Evolutionary conservation across 37 sponge, comb jelly and placozoan genomes (phyloP).

Genomic region (Lycopodina hypogea): DNA sequence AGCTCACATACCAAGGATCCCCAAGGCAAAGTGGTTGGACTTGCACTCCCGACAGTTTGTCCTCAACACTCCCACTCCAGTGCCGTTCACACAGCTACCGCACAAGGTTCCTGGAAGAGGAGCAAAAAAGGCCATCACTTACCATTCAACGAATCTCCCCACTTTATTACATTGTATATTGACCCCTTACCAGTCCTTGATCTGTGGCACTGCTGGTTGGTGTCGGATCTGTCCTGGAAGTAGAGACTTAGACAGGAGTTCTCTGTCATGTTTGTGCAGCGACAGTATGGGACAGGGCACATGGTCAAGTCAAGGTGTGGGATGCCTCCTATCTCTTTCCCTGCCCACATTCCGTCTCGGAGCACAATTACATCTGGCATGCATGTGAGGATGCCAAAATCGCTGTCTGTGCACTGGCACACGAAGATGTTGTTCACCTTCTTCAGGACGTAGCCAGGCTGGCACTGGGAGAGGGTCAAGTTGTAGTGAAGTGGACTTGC

Average conservation of each 20-base stretch:
- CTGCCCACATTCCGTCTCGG: constrained; percentile 54
- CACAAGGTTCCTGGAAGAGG: constrained; percentile 42
- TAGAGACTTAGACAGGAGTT: constrained; percentile 23
- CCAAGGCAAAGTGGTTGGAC: neutral
- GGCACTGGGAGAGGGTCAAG: constrained; percentile 5
- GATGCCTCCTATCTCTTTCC: neutral
- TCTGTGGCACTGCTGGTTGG: constrained; percentile 37
- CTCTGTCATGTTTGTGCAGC: constrained; percentile 15
- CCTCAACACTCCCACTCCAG: constrained; percentile 49
- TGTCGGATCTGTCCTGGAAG: constrained; percentile 12
- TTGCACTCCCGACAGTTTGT: constrained; percentile 30
- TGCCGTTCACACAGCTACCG: constrained; percentile 43
- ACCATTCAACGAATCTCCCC: too few species aligned
- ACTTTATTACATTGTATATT: neutral
- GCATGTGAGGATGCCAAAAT: constrained; percentile 27
- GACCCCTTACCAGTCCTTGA: constrained; percentile 30
- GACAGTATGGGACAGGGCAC: constrained; percentile 57
- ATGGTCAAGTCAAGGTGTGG: constrained; percentile 30
- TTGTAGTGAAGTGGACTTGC: neutral
- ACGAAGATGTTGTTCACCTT: neutral
- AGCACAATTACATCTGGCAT: constrained; percentile 12
- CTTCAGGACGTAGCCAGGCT: constrained; percentile 16
- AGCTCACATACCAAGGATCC: too few species aligned
- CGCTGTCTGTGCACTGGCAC: constrained; percentile 11
- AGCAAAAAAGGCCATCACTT: too few species aligned